phyloP scores from a whole-genome alignment of 1,140 invertebrate genomes.

The Achatina immaculata region DNA sequence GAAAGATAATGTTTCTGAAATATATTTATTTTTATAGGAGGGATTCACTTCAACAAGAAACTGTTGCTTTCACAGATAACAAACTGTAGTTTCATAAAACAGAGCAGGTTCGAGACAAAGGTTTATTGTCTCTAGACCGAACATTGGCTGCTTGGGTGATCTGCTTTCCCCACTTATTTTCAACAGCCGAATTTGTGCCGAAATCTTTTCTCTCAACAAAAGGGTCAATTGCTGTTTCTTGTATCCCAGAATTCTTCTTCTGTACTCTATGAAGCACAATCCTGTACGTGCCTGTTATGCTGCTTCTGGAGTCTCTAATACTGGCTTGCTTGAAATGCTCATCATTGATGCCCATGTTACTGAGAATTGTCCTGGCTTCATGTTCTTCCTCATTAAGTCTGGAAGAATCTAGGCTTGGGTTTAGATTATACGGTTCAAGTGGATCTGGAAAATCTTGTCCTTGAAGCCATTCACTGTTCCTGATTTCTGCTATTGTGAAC shows the following conservation, averaged over 20 bases:
- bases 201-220: constrained; percentile 14
- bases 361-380: constrained; percentile 70
- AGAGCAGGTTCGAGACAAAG: constrained; percentile 38
- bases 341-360: constrained; percentile 74
- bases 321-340: constrained; percentile 72
- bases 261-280: constrained; percentile 75
- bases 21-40: too few species aligned
- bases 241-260: constrained; percentile 60
- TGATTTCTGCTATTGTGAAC: constrained; percentile 72
- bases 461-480: constrained; percentile 73
- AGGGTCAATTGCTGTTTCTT: constrained; percentile 38
- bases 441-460: constrained; percentile 64
- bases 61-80: too few species aligned
- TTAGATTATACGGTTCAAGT: constrained; percentile 65
- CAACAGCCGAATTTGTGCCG: constrained; percentile 22
- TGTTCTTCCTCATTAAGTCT: constrained; percentile 67
- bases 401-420: constrained; percentile 47
- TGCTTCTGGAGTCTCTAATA: constrained; percentile 72
- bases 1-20: too few species aligned
- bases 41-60: too few species aligned
- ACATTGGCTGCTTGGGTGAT: not conserved
- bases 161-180: not conserved
- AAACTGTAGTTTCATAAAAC: constrained; percentile 36
- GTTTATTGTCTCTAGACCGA: constrained; percentile 3
- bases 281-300: constrained; percentile 76